phyloP scores from a whole-genome alignment of 2,113 vertebrate species.

The Lynx canadensis region DNA sequence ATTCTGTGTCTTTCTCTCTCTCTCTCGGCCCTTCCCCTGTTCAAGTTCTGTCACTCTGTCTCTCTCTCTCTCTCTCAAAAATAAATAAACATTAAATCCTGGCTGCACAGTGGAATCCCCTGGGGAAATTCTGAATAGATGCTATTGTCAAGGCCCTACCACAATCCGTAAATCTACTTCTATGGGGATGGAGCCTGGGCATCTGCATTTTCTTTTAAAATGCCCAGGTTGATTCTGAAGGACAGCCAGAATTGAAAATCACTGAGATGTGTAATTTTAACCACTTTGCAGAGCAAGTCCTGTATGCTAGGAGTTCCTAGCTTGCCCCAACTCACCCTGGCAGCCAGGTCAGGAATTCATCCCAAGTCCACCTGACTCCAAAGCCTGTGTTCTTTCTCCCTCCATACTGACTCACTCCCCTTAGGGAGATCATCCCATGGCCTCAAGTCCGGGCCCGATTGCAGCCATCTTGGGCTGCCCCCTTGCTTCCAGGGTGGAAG shows the following conservation, averaged over 20 bases:
- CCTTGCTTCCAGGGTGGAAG: not conserved
- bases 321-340: not conserved
- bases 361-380: not conserved
- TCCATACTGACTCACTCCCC: not conserved
- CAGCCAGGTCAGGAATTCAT: not conserved
- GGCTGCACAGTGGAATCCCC: not conserved
- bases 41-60: too few relatives aligned
- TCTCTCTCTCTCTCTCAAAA: too few relatives aligned
- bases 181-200: not conserved
- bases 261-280: not conserved
- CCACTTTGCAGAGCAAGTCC: not conserved
- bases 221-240: not conserved
- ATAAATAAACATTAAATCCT: not conserved
- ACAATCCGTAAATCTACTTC: fast-evolving
- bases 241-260: not conserved
- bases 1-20: too few relatives aligned
- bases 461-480: not conserved
- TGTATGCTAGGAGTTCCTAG: too few relatives aligned
- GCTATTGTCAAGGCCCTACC: fast-evolving
- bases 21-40: too few relatives aligned
- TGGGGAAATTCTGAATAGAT: not conserved
- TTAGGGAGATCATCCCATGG: not conserved
- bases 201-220: not conserved
- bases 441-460: not conserved
- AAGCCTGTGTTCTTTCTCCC: not conserved